Base-by-base conservation (phyloP, 2,888 invertebrate genomes). In the Noctuana brunneofusca region DNA sequence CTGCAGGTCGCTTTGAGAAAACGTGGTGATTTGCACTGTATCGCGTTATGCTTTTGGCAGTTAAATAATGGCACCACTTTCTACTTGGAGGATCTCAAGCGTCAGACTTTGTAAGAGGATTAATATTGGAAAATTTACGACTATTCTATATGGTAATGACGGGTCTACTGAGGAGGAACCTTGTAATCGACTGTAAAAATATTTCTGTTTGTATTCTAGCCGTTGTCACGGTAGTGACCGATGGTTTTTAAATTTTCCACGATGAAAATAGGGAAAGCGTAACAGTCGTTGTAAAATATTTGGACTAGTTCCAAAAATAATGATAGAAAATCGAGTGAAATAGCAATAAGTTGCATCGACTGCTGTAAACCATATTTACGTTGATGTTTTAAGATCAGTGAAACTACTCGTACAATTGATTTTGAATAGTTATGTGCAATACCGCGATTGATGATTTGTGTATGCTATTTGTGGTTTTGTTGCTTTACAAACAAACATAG, bases 201-300 rank as follows among this genome's bases (percentile, higher is more conserved):
- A 86, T 87, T 87, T 88, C 81, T 86, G 81, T 87, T 87, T 86
- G 83, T 86, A 79, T 86, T 87, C 83, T 84, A 89, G 89, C 78
- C 73, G 89, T 85, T 90, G 90, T 89, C 90, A 89, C 88, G 82
- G 74, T 77, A 75, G 89, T 91, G 90, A 91, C 82, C 86, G 89
- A 90, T 90, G 87, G 87, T 86, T 91, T 90, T 90, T 89, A 89
- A 89, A 90, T 89, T 89, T 89, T 89, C 81, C 70, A 79, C 79
- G 89, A 88, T 90, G 90, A 89, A 91, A 90, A 90, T 89, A 90
- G 89, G 89, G 89, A 89, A 91, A 90, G 86, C 87, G 83, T 86
- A 84, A 80, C 85, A 74, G n/a, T 78, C 81, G 86, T 86, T 87
- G 87, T 89, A 86, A 86, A 86, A 80, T 79, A 75, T 80, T 87